Evolutionary conservation across 2,113 vertebrate genomes (phyloP).

Genomic region (Cyanoramphus novaezelandiae): DNA sequence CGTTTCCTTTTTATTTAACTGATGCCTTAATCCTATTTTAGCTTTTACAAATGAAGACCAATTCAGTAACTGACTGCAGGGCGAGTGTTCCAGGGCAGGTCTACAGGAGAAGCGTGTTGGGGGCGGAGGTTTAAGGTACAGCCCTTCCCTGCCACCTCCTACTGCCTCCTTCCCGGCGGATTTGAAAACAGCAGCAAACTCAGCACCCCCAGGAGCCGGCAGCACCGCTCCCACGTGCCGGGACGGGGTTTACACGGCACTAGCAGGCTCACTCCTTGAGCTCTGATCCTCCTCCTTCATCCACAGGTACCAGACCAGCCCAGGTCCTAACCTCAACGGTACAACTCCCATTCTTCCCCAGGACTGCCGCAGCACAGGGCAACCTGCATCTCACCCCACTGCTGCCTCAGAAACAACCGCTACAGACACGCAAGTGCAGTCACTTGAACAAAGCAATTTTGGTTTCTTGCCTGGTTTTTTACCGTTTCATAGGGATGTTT

Average conservation of each 20-base stretch:
- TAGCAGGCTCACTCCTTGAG: fast-evolving
- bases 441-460: background rate
- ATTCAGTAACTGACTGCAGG: background rate
- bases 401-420: background rate
- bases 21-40: background rate
- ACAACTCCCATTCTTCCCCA: background rate
- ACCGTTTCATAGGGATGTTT: background rate
- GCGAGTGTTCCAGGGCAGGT: background rate
- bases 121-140: background rate
- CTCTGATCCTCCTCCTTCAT: background rate
- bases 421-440: background rate
- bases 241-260: fast-evolving
- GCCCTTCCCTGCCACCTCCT: background rate
- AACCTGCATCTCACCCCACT: background rate
- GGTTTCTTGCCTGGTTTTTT: background rate
- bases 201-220: fast-evolving
- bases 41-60: background rate
- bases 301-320: background rate
- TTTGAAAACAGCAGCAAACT: background rate
- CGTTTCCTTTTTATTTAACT: background rate
- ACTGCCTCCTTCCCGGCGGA: background rate
- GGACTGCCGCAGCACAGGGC: background rate
- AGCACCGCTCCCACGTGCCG: fast-evolving
- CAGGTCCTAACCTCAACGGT: background rate
- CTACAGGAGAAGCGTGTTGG: background rate